phyloP scores from a whole-genome alignment of 2,113 vertebrate species.

The Castor canadensis region DNA sequence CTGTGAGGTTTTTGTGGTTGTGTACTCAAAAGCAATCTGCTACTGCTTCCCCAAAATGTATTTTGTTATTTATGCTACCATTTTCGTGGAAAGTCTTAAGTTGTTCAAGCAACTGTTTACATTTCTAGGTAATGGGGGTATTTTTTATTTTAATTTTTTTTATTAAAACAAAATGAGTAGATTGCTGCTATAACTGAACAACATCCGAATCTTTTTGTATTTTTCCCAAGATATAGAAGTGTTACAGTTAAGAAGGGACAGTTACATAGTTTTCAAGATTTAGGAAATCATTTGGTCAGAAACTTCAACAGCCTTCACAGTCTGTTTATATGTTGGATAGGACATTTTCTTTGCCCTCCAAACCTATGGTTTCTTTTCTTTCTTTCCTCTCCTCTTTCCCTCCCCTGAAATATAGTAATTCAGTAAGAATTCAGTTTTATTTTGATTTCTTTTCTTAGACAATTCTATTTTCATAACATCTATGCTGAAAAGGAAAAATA shows the following conservation, averaged over 20 bases:
- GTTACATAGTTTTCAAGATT: slow-evolving; percentile 76
- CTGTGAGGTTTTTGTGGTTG: slow-evolving; percentile 91
- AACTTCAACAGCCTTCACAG: slow-evolving; percentile 88
- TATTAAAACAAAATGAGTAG: slow-evolving; percentile 75
- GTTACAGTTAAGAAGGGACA: slow-evolving; percentile 79
- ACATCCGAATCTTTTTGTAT: slow-evolving; percentile 81
- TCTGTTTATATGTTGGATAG: slow-evolving; percentile 75
- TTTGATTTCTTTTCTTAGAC: slow-evolving; percentile 65
- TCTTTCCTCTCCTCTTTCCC: slow-evolving; percentile 73
- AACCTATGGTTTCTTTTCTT: slow-evolving; percentile 68
- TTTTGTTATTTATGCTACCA: slow-evolving; percentile 86
- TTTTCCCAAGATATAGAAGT: slow-evolving; percentile 74
- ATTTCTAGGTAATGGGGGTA: slow-evolving; percentile 87
- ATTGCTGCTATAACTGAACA: slow-evolving; percentile 83
- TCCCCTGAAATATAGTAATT: slow-evolving; percentile 71
- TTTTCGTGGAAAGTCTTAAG: slow-evolving; percentile 86
- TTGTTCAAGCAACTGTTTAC: slow-evolving; percentile 85
- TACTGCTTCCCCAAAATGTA: slow-evolving; percentile 86
- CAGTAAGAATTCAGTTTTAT: slow-evolving; percentile 76
- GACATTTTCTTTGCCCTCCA: slow-evolving; percentile 77
- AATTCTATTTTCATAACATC: slow-evolving; percentile 78
- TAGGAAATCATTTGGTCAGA: slow-evolving; percentile 82
- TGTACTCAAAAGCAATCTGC: slow-evolving; percentile 90
- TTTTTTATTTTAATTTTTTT: slow-evolving; percentile 66
- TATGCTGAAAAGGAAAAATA: slow-evolving; percentile 75